These are phyloP conservation scores for Diuraphis noxia DNA, from an alignment of 1,140 invertebrate species.

Conservation along the genomic window DNA sequence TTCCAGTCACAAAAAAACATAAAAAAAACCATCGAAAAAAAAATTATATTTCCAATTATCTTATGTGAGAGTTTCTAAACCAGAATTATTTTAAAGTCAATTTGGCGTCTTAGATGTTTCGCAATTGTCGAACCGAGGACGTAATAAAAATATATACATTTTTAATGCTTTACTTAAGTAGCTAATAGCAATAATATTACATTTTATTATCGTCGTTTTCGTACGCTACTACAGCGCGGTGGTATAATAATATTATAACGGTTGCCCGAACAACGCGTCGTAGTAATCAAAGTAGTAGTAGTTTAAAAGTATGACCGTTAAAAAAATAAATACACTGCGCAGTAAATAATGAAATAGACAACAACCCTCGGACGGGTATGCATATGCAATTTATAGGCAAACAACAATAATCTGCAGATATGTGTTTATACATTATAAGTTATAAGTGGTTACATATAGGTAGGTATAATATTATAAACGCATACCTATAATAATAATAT, in stretches of 20 bases:
- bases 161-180: slow-evolving; percentile 11
- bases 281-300: neutral
- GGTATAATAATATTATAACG: slow-evolving; percentile 11
- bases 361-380: neutral
- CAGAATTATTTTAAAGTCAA: slow-evolving; percentile 4
- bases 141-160: neutral
- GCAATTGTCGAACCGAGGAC: neutral
- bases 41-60: neutral
- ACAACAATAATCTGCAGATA: neutral
- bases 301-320: neutral
- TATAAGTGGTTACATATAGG: too few relatives aligned
- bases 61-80: neutral
- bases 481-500: neutral
- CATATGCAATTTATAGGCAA: neutral
- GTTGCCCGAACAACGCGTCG: neutral
- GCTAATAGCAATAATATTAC: neutral
- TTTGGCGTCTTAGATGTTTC: neutral
- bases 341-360: neutral
- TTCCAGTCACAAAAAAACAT: neutral
- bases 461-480: neutral
- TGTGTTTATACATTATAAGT: neutral
- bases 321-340: neutral
- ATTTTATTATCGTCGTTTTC: slow-evolving; percentile 28
- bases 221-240: neutral
- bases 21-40: neutral